Percentiles rank a stretch among this genome's conserved stretches.
Conservation (phyloP, 2,888 invertebrate genomes). For the Hypselothyrea guttata region DNA sequence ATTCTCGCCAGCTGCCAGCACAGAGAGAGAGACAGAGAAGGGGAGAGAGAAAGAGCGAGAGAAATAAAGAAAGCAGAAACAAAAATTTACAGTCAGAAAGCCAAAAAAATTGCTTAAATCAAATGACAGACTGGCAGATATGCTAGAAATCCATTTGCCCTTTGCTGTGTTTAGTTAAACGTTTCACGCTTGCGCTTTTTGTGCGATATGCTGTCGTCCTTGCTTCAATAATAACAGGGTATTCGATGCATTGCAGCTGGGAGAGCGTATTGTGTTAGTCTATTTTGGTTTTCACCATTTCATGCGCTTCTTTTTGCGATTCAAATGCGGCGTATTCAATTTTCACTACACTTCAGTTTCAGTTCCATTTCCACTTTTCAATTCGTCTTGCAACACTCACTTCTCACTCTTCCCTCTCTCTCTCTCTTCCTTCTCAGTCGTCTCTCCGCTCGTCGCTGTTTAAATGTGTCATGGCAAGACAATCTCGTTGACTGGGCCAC, state of each 20-base stretch:
- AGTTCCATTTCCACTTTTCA: constrained; percentile 29
- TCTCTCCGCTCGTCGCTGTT: constrained; percentile 10
- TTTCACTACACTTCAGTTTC: constrained; percentile 30
- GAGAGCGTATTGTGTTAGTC: constrained; percentile 25
- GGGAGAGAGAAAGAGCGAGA: too few species aligned
- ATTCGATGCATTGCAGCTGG: constrained; percentile 3
- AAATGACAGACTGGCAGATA: neutral
- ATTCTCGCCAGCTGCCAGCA: constrained; percentile 39
- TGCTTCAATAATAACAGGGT: constrained; percentile 7
- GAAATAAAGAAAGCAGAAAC: neutral
- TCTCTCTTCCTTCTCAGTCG: neutral
- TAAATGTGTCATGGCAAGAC: constrained; percentile 50
- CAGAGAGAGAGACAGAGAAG: neutral
- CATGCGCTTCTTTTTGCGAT: constrained; percentile 34
- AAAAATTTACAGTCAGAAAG: constrained; percentile 53
- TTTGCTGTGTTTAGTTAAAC: too few species aligned
- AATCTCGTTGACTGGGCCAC: constrained; percentile 31
- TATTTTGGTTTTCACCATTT: constrained; percentile 45
- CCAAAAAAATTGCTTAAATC: constrained; percentile 51
- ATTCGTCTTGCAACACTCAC: constrained; percentile 16
- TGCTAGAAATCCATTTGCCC: neutral
- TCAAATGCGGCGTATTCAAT: constrained; percentile 34
- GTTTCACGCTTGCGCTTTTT: too few species aligned
- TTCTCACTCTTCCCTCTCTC: neutral
- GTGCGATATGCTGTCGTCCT: neutral